Percentiles rank a stretch among this genome's conserved stretches.
phyloP scores from a whole-genome alignment of 2,113 vertebrate species.

The Oncorhynchus kisutch region DNA sequence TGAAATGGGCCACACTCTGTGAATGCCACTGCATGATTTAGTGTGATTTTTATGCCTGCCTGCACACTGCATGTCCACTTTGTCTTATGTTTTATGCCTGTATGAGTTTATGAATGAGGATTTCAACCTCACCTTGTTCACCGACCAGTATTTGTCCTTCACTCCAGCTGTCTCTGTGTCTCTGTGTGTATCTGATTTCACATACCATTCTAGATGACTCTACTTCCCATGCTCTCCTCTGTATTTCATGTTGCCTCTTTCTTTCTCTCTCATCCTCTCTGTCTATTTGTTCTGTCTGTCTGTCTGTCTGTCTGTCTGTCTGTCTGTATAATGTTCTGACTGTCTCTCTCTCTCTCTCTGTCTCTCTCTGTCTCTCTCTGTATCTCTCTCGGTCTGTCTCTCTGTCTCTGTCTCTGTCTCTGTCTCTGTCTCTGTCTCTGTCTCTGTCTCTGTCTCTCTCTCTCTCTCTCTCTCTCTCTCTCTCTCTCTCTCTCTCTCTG shows the following conservation, averaged over 20 bases:
- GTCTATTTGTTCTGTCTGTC: not conserved
- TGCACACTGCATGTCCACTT: conserved; percentile 31
- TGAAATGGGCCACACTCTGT: conserved; percentile 37
- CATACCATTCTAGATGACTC: not conserved
- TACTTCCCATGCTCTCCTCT: not conserved
- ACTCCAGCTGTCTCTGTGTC: not conserved
- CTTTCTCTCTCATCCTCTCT: conserved; percentile 23
- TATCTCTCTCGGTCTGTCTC: not conserved
- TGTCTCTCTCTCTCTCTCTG: too few relatives aligned
- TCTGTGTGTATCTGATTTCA: not conserved
- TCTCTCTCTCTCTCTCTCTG: too few relatives aligned
- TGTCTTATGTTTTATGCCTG: conserved; percentile 33
- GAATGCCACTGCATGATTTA: conserved; percentile 63
- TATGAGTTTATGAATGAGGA: conserved; percentile 22
- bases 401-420: too few relatives aligned
- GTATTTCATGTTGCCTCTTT: not conserved
- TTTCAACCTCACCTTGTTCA: not conserved
- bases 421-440: not conserved
- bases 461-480: too few relatives aligned
- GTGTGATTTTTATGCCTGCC: conserved; percentile 25
- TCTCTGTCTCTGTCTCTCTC: too few relatives aligned
- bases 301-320: not conserved
- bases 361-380: too few relatives aligned
- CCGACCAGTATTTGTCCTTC: not conserved
- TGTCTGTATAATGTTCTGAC: too few relatives aligned